Conservation (phyloP, 1,140 invertebrate species). For the Drosophila pectinifera region DNA sequence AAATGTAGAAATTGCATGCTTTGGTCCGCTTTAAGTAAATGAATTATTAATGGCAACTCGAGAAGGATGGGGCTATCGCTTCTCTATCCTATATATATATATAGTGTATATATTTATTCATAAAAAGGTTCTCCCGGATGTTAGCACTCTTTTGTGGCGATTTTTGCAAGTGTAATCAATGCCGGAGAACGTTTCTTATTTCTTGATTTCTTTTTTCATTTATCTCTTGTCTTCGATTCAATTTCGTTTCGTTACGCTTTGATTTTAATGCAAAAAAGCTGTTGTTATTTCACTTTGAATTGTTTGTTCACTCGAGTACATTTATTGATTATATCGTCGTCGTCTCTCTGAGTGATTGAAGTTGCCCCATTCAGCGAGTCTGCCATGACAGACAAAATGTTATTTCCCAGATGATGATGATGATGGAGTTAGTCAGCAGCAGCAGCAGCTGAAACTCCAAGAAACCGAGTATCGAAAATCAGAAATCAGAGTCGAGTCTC, state of each 20-base stretch:
- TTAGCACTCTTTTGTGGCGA: conserved; percentile 35
- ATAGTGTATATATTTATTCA: conserved; percentile 45
- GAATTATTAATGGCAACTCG: conserved; percentile 69
- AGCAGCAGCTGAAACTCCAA: too few relatives aligned
- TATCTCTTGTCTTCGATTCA: conserved; percentile 56
- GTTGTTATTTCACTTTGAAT: conserved; percentile 40
- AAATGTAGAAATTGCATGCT: conserved; percentile 62
- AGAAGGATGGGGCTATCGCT: background rate
- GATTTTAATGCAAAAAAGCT: conserved; percentile 59
- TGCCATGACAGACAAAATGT: conserved; percentile 66
- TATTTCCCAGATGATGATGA: conserved; percentile 39
- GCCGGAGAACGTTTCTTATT: conserved; percentile 41
- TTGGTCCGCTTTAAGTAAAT: conserved; percentile 62
- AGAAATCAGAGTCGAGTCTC: conserved; percentile 10
- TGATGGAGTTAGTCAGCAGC: conserved; percentile 9
- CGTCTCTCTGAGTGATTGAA: conserved; percentile 57
- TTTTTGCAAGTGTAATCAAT: conserved; percentile 76
- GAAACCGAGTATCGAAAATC: conserved; percentile 10
- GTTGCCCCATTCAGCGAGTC: conserved; percentile 51
- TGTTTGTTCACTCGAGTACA: conserved; percentile 38
- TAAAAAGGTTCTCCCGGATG: conserved; percentile 69
- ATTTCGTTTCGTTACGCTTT: conserved; percentile 59
- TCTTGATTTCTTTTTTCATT: conserved; percentile 33
- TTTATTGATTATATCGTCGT: conserved; percentile 71
- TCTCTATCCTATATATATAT: background rate